phyloP scores from a whole-genome alignment of 2,113 vertebrate genomes.

The Emydocephalus ijimae region DNA sequence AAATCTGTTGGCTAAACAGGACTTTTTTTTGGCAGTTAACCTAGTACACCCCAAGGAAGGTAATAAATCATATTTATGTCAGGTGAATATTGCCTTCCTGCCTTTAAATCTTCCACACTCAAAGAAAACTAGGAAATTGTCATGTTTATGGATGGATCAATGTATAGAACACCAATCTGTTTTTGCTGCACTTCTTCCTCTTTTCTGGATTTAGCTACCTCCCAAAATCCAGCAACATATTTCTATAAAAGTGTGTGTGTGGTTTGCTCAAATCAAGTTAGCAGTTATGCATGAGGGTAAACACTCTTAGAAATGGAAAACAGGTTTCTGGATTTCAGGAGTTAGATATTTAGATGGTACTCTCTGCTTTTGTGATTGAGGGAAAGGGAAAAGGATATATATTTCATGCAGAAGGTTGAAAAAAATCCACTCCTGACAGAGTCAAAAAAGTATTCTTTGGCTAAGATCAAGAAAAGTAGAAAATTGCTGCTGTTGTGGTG shows the following conservation, averaged over 20 bases:
- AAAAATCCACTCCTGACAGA: neutral
- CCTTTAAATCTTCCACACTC: neutral
- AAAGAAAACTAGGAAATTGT: neutral
- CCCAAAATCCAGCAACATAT: neutral
- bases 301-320: neutral
- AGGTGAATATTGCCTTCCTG: neutral
- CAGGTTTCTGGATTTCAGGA: neutral
- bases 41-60: neutral
- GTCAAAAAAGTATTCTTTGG: neutral
- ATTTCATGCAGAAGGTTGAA: neutral
- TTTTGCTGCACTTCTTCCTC: neutral
- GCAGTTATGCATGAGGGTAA: neutral
- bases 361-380: neutral
- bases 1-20: neutral
- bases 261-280: neutral
- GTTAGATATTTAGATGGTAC: neutral
- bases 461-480: neutral
- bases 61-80: neutral
- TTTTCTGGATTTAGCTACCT: neutral
- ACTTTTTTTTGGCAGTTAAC: neutral
- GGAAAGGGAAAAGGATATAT: neutral
- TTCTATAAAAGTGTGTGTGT: neutral
- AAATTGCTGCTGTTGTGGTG: neutral
- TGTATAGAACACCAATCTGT: neutral
- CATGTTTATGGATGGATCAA: neutral